Base-by-base conservation (phyloP, 2,113 vertebrate genomes). In the Haemorhous mexicanus region DNA sequence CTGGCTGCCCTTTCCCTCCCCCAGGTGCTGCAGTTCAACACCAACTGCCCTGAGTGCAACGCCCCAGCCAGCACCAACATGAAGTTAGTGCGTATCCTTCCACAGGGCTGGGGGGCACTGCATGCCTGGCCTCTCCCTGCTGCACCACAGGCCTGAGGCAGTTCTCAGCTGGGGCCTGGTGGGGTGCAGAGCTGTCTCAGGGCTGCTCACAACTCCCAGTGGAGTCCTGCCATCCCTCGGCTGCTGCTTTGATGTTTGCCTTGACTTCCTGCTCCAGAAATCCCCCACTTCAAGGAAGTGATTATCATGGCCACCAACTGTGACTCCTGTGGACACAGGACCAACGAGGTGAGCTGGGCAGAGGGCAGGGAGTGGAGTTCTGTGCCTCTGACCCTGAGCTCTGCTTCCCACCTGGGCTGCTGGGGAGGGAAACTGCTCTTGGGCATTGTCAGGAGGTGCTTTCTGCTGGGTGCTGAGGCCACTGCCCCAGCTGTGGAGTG, bases 221-320 rank as follows among this genome's bases (percentile, higher is more conserved):
- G 5, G 41, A 49, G 18, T 59, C 6, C 62, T 23, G 64, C 33
- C 1, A 0, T 16, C 2, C 12, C 39, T 33, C 0, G 0, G 86
- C 67, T 7, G 35, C 61, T 74, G 9, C 2, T 5, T 4, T 4
- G 61, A 5, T 50, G 66, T 61, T 84, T 72, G 15, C 97, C 96
- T 98, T 98, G 93, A 98, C 92, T 7, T 9, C 13, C 5, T 21
- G 50, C 91, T 62, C 39, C 89, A 99, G 98, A 99, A 96, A 99
- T 99, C 93, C 99, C 99, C 1, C 99, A 99, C 96, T 99, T 99
- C 93, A 99, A 99, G 92, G 99, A 99, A 33, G 99, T 99, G 63
- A 97, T 99, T 76, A 99, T 99, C 97, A 99, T 99, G 99, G 99
- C 99, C 59, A 99, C 99, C 2, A 99, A 98, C 97, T 99, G 99